These are phyloP conservation scores for Podarcis siculus DNA, from an alignment of 2,797 vertebrate genomes.

Conservation along the genomic window DNA sequence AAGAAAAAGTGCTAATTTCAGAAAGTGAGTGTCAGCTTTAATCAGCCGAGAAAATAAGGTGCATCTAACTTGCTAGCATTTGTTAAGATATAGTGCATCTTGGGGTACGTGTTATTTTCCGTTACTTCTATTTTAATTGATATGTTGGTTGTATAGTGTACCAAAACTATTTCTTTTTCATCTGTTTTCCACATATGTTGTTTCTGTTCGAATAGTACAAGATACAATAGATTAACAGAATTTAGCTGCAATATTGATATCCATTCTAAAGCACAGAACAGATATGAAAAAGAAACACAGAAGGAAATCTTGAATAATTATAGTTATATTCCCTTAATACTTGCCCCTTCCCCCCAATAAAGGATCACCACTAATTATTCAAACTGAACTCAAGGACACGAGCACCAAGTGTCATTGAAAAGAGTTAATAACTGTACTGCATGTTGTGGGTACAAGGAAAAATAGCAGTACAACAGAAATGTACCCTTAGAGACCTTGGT, in stretches of 20 bases:
- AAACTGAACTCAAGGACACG: slow-evolving; percentile 58
- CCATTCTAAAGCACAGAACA: slow-evolving; percentile 47
- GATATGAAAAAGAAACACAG: slow-evolving; percentile 2
- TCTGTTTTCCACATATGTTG: slow-evolving; percentile 33
- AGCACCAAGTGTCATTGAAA: slow-evolving; percentile 66
- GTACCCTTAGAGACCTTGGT: slow-evolving; percentile 71
- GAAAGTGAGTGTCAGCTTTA: not conserved
- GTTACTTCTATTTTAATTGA: slow-evolving; percentile 42
- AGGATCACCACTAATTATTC: slow-evolving; percentile 50
- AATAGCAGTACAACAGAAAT: slow-evolving; percentile 27
- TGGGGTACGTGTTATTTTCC: slow-evolving; percentile 9
- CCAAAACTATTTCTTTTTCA: slow-evolving; percentile 35
- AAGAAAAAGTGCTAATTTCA: slow-evolving; percentile 13
- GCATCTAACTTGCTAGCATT: not conserved
- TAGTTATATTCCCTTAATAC: slow-evolving; percentile 50
- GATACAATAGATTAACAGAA: slow-evolving; percentile 53
- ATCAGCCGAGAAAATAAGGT: slow-evolving; percentile 11
- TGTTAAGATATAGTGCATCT: slow-evolving; percentile 14
- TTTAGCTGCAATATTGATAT: slow-evolving; percentile 51
- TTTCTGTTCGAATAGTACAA: slow-evolving; percentile 43
- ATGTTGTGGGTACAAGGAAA: slow-evolving; percentile 68
- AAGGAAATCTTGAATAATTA: slow-evolving; percentile 19
- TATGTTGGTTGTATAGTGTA: slow-evolving; percentile 41
- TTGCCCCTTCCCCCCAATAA: slow-evolving; percentile 42
- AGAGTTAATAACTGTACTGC: slow-evolving; percentile 64